Evolutionary conservation across 1,140 invertebrate species (phyloP), one percentile per base, ranked within the genome.

Genomic region (Conus betulinus): DNA sequence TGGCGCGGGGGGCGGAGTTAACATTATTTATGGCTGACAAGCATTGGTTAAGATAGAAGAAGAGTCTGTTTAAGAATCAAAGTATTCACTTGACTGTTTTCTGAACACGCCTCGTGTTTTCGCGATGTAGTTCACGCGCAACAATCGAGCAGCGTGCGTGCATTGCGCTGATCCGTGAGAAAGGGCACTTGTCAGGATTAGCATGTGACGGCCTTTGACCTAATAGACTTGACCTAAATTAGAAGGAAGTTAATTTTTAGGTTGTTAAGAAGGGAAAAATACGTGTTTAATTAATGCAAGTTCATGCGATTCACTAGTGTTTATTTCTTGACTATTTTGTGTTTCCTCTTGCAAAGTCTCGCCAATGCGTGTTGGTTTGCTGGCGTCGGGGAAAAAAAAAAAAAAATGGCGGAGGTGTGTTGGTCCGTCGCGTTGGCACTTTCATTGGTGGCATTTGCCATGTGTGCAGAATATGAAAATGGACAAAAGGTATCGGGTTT

Each of bases 401-500:
- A 78, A 74, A 90, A 90, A 53, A 90, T 88, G 89, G 87, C 87
- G 87, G 74, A 27, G 51, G 13, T 87, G 17, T 87, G 52, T 27
- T 87, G 85, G 57, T 67, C 63, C 82, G 78, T 90, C 85, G 84
- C 87, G 89, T 88, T 90, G 89, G 87, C 89, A 90, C 76, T 90
- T 79, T 82, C 91, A 90, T 63, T 91, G 53, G 20, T 87, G 5
- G 71, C 63, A n/a, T 52, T 81, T 81, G 86, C 85, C 39, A 85
- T 83, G 81, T 85, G 84, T 87, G 55, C 87, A n/a, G 90, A 91
- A 74, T 93, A 91, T 89, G 91, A 93, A 79, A 91, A 94, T 76
- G 90, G 90, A 55, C 91, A 91, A 57, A 91, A 93, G 93, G 93
- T 94, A 87, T 20, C 76, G 23, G 5, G 25, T 13, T 25, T 10